phyloP scores from a whole-genome alignment of 2,888 invertebrate genomes.

The Melitaea athalia region DNA sequence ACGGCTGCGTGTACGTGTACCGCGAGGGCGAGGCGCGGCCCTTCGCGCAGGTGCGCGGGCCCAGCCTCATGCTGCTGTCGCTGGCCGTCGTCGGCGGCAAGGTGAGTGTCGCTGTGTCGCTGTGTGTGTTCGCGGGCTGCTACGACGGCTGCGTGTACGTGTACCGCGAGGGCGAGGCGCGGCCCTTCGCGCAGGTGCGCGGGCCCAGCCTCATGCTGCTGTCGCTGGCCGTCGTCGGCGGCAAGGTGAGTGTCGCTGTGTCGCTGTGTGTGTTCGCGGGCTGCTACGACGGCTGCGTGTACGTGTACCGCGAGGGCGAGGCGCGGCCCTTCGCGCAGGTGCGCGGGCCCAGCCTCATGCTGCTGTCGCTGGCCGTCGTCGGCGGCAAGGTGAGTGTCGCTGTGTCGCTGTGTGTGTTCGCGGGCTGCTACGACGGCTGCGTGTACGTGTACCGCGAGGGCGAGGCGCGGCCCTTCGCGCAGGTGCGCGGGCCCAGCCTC shows the following conservation, averaged over 20 bases:
- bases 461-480: constrained; percentile 81
- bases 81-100: constrained; percentile 85
- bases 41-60: constrained; percentile 85
- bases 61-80: constrained; percentile 87
- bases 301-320: constrained; percentile 84
- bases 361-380: constrained; percentile 86
- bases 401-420: too few relatives aligned
- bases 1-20: constrained; percentile 89
- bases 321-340: constrained; percentile 83
- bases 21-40: constrained; percentile 79
- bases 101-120: too few relatives aligned
- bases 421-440: constrained; percentile 90
- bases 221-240: constrained; percentile 85
- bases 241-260: constrained; percentile 84
- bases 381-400: constrained; percentile 84
- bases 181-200: constrained; percentile 84
- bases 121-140: constrained; percentile 88
- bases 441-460: constrained; percentile 86
- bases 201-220: constrained; percentile 88
- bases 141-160: constrained; percentile 90
- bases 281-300: constrained; percentile 90
- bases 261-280: constrained; percentile 87
- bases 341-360: constrained; percentile 86
- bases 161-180: constrained; percentile 79
- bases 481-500: constrained; percentile 86